Evolutionary conservation across 1,140 invertebrate species (phyloP), one percentile per base, ranked within the genome.

Genomic region (Drosophila arizonae): DNA sequence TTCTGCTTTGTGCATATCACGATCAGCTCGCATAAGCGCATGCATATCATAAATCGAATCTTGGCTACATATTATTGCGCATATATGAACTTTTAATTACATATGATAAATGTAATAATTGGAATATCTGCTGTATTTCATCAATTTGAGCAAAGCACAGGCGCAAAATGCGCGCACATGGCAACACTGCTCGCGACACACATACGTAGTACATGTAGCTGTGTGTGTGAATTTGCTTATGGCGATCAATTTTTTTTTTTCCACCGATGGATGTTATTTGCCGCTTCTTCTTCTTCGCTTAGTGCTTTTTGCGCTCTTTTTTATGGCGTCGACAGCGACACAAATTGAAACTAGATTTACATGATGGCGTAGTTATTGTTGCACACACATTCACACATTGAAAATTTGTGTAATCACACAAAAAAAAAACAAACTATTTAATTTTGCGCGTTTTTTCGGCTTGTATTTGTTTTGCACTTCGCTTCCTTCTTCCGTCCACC

Each of bases 321-420:
- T 52, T 86, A 67, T 70, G 76, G 63, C 72, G 72, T 79, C 76
- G 65, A 66, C 61, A 86, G 70, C 50, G 65, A 56, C 63, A 81
- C 62, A 79, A 87, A 86, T 87, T 87, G 48, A 87, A 82, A 88
- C 72, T 79, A 79, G 79, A 88, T 87, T 88, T 87, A 84, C 84
- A 82, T 82, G 72, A 79, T 87, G 76, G 76, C 77, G 81, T 66
- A 70, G 77, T 84, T 79, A 68, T 72, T 82, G 72, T 76, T 73
- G 57, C 30, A 45, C 33, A 52, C 56, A 48, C 56, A 45, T 69
- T 63, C 64, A 62, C 55, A 60, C 64, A 67, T 54, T 54, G 36
- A 50, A 76, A 76, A 66, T 73, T 73, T 66, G 55, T 88, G 60
- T 82, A 74, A 74, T 77, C 72, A 69, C 68, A 55, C 3, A 50